phyloP scores from a whole-genome alignment of 1,140 invertebrate species.

The Drosophila kepulauana region DNA sequence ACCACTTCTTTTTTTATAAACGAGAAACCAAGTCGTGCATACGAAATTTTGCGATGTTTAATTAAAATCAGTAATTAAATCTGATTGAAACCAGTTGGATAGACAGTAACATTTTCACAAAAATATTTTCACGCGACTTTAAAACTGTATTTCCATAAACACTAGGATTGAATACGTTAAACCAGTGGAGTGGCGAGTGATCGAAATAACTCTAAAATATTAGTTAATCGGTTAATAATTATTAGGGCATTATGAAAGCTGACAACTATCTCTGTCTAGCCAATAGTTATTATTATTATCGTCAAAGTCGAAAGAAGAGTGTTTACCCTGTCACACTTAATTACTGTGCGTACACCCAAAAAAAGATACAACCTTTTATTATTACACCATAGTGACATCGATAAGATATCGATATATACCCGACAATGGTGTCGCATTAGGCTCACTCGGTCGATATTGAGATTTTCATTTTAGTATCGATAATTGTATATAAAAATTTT shows the following conservation, averaged over 20 bases:
- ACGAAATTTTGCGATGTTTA: conserved; percentile 9
- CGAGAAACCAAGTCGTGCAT: background rate
- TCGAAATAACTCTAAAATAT: conserved; percentile 30
- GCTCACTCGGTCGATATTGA: background rate
- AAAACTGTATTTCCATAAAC: background rate
- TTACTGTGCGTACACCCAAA: background rate
- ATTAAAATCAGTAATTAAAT: conserved; percentile 39
- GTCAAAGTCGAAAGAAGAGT: background rate
- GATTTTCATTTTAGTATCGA: conserved; percentile 8
- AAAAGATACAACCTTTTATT: background rate
- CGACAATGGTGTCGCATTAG: background rate
- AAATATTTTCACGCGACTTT: conserved; percentile 31
- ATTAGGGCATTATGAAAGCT: background rate
- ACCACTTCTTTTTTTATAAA: background rate
- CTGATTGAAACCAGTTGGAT: conserved; percentile 46
- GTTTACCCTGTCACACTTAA: conserved; percentile 7
- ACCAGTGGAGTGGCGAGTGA: conserved; percentile 10
- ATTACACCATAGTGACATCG: conserved; percentile 7
- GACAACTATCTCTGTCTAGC: background rate
- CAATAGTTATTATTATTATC: background rate
- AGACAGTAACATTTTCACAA: conserved; percentile 46
- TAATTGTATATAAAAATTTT: background rate
- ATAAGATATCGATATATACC: background rate
- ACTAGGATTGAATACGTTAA: conserved; percentile 10
- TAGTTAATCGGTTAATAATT: conserved; percentile 3